A percentile compares a stretch with the other conserved stretches of the same genome.
These are phyloP conservation scores for Matsumyia berberina DNA, from an alignment of 2,888 invertebrate genomes.

Conservation along the genomic window DNA sequence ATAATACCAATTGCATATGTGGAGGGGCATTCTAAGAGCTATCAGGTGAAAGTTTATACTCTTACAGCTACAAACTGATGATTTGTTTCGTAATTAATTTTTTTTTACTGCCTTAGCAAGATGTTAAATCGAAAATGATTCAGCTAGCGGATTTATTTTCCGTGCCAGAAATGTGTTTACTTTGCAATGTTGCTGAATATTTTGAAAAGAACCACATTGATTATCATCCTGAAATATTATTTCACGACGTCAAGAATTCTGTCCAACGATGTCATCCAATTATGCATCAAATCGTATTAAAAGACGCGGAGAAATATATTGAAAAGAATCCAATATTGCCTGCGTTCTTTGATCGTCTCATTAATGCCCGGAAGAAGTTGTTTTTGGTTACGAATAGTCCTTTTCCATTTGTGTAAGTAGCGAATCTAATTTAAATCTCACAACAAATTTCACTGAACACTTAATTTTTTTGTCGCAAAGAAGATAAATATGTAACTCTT, in stretches of 20 bases:
- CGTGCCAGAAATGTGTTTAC: slow-evolving; percentile 96
- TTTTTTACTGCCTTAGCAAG: slow-evolving; percentile 80
- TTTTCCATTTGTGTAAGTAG: slow-evolving; percentile 95
- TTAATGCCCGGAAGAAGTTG: slow-evolving; percentile 91
- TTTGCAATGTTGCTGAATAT: slow-evolving; percentile 97
- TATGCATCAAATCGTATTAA: slow-evolving; percentile 95
- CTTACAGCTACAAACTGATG: neutral
- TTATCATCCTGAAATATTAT: slow-evolving; percentile 97
- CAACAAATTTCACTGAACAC: neutral
- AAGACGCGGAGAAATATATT: slow-evolving; percentile 92
- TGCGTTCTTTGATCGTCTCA: slow-evolving; percentile 90
- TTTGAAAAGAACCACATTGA: slow-evolving; percentile 95
- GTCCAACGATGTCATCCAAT: slow-evolving; percentile 94
- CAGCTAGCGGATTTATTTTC: slow-evolving; percentile 98
- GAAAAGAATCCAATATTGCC: slow-evolving; percentile 90
- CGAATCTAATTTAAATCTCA: no score
- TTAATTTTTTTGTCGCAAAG: no score
- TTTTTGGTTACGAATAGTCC: slow-evolving; percentile 99
- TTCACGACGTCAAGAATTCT: slow-evolving; percentile 96
- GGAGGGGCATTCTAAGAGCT: slow-evolving; percentile 90
- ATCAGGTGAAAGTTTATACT: slow-evolving; percentile 86
- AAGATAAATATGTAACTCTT: no score
- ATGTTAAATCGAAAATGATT: slow-evolving; percentile 89
- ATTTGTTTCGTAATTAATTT: neutral
- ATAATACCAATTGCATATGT: slow-evolving; percentile 95